Conservation (phyloP, 2,888 invertebrate species). For the Heliconius erato region DNA sequence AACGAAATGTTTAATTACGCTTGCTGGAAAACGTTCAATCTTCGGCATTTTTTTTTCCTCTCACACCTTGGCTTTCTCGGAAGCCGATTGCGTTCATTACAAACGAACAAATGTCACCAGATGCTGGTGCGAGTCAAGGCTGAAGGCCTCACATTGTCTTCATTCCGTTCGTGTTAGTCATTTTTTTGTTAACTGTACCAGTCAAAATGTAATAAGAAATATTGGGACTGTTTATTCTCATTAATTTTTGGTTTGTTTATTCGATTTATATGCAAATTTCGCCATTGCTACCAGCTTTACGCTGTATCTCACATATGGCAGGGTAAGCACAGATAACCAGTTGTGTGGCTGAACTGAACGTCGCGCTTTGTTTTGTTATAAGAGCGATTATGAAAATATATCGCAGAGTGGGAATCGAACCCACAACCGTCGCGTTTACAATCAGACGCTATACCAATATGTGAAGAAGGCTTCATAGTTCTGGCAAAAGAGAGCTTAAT, state of each 20-base stretch:
- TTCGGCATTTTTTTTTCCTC: slow-evolving; percentile 36
- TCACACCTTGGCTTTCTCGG: slow-evolving; percentile 53
- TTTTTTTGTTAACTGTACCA: background rate
- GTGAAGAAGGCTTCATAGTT: too few species aligned
- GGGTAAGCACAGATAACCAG: too few species aligned
- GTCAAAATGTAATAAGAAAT: background rate
- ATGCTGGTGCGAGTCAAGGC: slow-evolving; percentile 51
- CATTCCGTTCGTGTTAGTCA: slow-evolving; percentile 35
- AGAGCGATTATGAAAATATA: too few species aligned
- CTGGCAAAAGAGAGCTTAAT: too few species aligned
- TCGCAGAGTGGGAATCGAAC: too few species aligned
- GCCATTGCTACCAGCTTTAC: too few species aligned
- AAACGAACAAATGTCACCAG: slow-evolving; percentile 54
- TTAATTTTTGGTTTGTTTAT: background rate
- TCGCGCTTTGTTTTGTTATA: too few species aligned
- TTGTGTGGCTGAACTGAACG: too few species aligned
- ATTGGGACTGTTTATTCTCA: background rate
- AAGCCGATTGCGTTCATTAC: slow-evolving; percentile 57
- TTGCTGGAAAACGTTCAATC: slow-evolving; percentile 34
- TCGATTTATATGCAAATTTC: background rate
- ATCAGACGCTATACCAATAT: too few species aligned
- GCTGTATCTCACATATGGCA: too few species aligned
- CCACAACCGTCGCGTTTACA: too few species aligned
- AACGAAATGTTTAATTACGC: slow-evolving; percentile 33
- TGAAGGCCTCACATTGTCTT: slow-evolving; percentile 45